Evolutionary conservation across 1,140 invertebrate species (phyloP).

Genomic region (Diorhabda elongata): DNA sequence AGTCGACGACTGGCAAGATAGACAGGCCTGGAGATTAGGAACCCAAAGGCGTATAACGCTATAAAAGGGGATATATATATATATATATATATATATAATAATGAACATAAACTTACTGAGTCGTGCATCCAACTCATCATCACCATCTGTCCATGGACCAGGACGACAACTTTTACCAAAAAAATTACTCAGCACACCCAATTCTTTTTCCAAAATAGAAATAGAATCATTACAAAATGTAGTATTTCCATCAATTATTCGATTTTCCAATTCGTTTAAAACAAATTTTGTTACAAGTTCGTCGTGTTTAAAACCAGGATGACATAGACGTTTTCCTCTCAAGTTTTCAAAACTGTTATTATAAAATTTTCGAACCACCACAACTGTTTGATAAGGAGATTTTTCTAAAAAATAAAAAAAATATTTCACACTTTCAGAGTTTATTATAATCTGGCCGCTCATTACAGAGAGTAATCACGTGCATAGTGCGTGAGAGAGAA

Average conservation of each 20-base stretch:
- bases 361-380: slow-evolving; percentile 48
- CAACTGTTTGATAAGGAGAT: slow-evolving; percentile 56
- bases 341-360: slow-evolving; percentile 46
- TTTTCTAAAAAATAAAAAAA: slow-evolving; percentile 46
- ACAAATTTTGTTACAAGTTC: slow-evolving; percentile 56
- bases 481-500: no score
- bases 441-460: no score
- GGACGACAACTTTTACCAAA: slow-evolving; percentile 62
- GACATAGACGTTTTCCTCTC: slow-evolving; percentile 55
- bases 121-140: slow-evolving; percentile 49
- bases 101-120: slow-evolving; percentile 54
- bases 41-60: no score
- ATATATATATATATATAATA: no score
- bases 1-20: no score
- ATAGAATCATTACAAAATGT: slow-evolving; percentile 39
- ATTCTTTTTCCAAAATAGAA: slow-evolving; percentile 53
- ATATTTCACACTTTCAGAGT: not conserved
- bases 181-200: slow-evolving; percentile 51
- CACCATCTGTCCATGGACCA: slow-evolving; percentile 58
- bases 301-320: slow-evolving; percentile 56
- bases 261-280: slow-evolving; percentile 56
- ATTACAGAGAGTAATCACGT: no score
- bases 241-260: slow-evolving; percentile 38
- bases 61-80: no score
- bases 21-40: no score